A percentile compares a stretch with the other conserved stretches of the same genome.
These are phyloP conservation scores for Gallinago solitaria DNA, from an alignment of 2,797 vertebrate species.

Conservation along the genomic window DNA sequence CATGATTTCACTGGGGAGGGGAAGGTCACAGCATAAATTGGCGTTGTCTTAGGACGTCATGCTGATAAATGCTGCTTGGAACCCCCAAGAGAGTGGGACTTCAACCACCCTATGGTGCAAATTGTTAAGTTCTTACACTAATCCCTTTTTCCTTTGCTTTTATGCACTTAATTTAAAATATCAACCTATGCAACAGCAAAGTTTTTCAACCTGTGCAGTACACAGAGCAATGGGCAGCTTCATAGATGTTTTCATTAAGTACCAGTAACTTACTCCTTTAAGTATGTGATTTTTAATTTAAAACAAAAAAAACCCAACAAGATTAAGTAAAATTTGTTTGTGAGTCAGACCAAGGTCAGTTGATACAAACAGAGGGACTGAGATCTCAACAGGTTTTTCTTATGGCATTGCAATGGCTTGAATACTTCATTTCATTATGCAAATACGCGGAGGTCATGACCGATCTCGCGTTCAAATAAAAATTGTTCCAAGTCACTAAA, in stretches of 20 bases:
- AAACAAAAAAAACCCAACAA: background rate
- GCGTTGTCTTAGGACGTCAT: background rate
- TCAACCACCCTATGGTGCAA: background rate
- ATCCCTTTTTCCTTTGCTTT: background rate
- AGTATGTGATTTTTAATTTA: background rate
- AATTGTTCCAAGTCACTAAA: conserved; percentile 37
- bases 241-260: background rate
- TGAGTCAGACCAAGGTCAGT: background rate
- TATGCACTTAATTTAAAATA: background rate
- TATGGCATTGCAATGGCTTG: background rate
- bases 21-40: background rate
- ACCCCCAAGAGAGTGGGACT: background rate
- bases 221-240: background rate
- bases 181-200: background rate
- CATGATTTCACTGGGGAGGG: background rate
- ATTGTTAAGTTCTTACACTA: background rate
- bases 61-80: background rate
- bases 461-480: background rate
- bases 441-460: background rate
- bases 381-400: background rate
- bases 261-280: background rate
- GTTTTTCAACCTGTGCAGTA: background rate
- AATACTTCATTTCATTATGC: background rate
- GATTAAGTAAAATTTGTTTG: background rate
- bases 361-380: background rate